phyloP scores from a whole-genome alignment of 92 coral and sea anemone species.

The Montipora capitata region DNA sequence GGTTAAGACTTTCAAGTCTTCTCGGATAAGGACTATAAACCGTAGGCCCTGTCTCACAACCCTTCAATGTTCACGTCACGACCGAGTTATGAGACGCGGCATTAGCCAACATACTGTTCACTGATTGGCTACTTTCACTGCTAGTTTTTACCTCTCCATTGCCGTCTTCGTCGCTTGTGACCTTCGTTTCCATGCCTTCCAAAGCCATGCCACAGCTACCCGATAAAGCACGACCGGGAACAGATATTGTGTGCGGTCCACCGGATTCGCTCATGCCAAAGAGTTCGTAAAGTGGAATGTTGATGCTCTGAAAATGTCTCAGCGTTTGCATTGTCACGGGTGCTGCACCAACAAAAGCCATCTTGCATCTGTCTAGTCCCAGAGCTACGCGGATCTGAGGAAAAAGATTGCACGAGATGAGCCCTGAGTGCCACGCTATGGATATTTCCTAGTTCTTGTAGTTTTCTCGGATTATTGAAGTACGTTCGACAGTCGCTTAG shows the following conservation, averaged over 20 bases:
- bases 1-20: too few relatives aligned
- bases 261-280: slow-evolving; percentile 98
- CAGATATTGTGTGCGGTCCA: slow-evolving; percentile 90
- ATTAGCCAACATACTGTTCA: too few relatives aligned
- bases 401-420: background rate
- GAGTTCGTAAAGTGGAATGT: slow-evolving; percentile 91
- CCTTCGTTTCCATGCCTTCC: slow-evolving; percentile 77
- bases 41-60: too few relatives aligned
- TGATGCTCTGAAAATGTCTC: slow-evolving; percentile 93
- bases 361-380: slow-evolving; percentile 93
- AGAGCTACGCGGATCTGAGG: slow-evolving; percentile 83
- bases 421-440: too few relatives aligned
- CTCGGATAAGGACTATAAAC: too few relatives aligned
- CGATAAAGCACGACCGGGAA: slow-evolving; percentile 69
- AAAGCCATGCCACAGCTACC: slow-evolving; percentile 90
- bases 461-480: too few relatives aligned
- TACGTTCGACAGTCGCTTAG: too few relatives aligned
- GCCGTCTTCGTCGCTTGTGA: slow-evolving; percentile 87
- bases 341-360: slow-evolving; percentile 92
- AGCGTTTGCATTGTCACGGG: slow-evolving; percentile 97
- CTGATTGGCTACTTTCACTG: too few relatives aligned
- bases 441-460: too few relatives aligned
- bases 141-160: slow-evolving; percentile 86
- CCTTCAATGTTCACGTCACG: too few relatives aligned
- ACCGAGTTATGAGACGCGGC: too few relatives aligned